phyloP scores from a whole-genome alignment of 2,888 invertebrate genomes.

The Dione juno region DNA sequence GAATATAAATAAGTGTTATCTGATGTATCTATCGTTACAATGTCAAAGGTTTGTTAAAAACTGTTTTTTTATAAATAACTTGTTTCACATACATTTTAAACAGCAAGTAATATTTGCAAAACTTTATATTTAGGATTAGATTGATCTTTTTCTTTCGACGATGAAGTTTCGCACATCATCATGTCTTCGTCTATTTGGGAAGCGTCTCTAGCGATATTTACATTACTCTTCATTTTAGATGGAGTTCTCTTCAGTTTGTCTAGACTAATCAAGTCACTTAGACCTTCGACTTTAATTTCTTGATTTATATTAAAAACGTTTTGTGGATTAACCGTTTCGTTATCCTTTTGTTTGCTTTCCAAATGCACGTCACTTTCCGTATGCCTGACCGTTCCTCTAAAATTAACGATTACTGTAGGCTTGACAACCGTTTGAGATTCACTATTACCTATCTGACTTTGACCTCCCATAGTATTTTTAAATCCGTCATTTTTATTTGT shows the following conservation, averaged over 20 bases:
- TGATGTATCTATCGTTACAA: no score
- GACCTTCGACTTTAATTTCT: constrained; percentile 69
- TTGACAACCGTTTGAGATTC: constrained; percentile 77
- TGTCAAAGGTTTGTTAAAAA: no score
- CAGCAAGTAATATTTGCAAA: constrained; percentile 67
- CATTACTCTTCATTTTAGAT: constrained; percentile 56
- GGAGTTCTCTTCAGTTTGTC: constrained; percentile 47
- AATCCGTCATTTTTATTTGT: constrained; percentile 49
- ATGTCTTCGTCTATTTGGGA: constrained; percentile 62
- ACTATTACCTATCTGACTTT: constrained; percentile 77
- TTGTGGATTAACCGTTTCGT: constrained; percentile 57
- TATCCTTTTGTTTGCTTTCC: constrained; percentile 58
- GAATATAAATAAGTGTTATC: no score
- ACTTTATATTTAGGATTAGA: constrained; percentile 59
- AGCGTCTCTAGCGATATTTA: constrained; percentile 52
- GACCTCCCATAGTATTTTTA: constrained; percentile 70
- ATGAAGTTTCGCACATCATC: constrained; percentile 68
- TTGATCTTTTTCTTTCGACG: constrained; percentile 55
- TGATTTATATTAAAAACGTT: constrained; percentile 78
- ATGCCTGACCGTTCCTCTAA: constrained; percentile 70
- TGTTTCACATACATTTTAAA: constrained; percentile 50
- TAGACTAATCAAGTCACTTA: constrained; percentile 46
- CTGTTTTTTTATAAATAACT: no score
- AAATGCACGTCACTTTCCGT: constrained; percentile 71
- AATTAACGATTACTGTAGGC: constrained; percentile 77